Evolutionary conservation across 1,140 invertebrate genomes (phyloP).

Genomic region (Asobara japonica): DNA sequence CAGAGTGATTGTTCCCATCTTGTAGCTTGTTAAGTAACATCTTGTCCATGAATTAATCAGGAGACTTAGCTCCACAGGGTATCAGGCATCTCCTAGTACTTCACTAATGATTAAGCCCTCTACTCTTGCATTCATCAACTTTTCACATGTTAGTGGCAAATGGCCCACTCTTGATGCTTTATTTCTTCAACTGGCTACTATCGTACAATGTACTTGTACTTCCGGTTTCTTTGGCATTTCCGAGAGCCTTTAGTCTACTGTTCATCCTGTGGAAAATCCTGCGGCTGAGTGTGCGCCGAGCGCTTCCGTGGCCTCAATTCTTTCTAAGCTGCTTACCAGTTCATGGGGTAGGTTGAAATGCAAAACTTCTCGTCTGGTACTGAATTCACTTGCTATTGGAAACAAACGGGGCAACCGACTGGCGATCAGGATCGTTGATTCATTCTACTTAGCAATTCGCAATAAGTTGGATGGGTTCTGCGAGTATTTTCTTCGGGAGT

Average conservation of each 20-base stretch:
- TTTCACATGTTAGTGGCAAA: neutral
- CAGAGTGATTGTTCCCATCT: too few species aligned
- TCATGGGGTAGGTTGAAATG: neutral
- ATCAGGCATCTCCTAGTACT: too few species aligned
- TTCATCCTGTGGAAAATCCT: slow-evolving; percentile 20
- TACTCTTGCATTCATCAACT: neutral
- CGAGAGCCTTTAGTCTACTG: slow-evolving; percentile 19
- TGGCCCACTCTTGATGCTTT: neutral
- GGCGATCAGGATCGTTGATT: neutral
- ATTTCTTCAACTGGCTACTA: slow-evolving; percentile 1
- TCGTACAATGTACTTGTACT: slow-evolving; percentile 13
- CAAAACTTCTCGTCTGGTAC: slow-evolving; percentile 16
- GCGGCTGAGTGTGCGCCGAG: slow-evolving; percentile 8
- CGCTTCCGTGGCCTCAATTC: slow-evolving; percentile 13
- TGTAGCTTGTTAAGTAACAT: too few species aligned
- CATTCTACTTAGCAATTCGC: neutral
- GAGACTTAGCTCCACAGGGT: too few species aligned
- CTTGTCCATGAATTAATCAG: too few species aligned
- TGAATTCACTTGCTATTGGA: neutral
- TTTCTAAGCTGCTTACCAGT: slow-evolving; percentile 8
- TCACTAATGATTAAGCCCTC: neutral
- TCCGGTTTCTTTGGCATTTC: slow-evolving; percentile 17
- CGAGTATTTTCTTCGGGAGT: neutral
- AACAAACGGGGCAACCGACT: neutral
- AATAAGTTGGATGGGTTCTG: neutral